Evolutionary conservation across 2,113 vertebrate species (phyloP), one percentile per base, ranked within the genome.

Genomic region (Labeo rohita): DNA sequence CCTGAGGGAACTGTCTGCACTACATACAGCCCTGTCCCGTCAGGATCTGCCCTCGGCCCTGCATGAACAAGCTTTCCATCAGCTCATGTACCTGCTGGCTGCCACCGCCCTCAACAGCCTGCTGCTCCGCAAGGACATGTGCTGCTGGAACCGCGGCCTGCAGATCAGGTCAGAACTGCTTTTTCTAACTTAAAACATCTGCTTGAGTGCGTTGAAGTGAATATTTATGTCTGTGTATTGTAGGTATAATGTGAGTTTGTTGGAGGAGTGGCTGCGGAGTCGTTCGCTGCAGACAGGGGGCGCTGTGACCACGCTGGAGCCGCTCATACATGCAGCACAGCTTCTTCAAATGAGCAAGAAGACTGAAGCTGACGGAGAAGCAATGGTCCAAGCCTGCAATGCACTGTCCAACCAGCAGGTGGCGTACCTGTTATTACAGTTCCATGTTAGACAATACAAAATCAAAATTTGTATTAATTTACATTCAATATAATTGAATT

Each of bases 261-360:
- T 96, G 86, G 93, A 96, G 91, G 96, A 96, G 87, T 96, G 96
- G 96, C 91, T 97, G 92, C 91, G 93, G 36, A 90, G 90, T 10
- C 87, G 88, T 21, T 90, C 90, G 5, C 90, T 97, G 86, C 94
- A 93, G 88, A 89, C 94, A 89, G 94, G 93, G 0, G 94, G 94
- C 15, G 90, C 93, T 87, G 72, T 76, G 0, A 90, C 94, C 65
- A 36, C 92, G 36, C 88, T 97, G 76, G 92, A 96, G 90, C 95
- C 96, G 0, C 93, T 97, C 63, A 95, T 95, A 49, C 95, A 96
- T 89, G 96, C 95, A 0, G 92, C 92, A 15, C 95, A 95, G 91
- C 92, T 97, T 70, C 94, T 96, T 84, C 96, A 96, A 90, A 92
- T 95, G 23, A 95, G 93, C 80, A 96, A 96, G 87, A 95, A 91